Evolutionary conservation across 2,797 vertebrate species (phyloP).

Genomic region (Anguilla megastoma): DNA sequence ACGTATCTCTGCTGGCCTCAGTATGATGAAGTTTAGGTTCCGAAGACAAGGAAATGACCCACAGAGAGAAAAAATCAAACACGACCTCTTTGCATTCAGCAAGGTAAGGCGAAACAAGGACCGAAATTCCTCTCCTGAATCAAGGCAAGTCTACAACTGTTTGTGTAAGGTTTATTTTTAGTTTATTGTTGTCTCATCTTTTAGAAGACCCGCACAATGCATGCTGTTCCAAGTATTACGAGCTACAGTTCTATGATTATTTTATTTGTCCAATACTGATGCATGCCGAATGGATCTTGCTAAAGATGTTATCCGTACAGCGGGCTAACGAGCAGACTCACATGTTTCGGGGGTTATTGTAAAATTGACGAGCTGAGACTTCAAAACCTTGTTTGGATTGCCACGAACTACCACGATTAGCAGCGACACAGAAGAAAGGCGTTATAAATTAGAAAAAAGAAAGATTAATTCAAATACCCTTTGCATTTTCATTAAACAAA

Average conservation of each 20-base stretch:
- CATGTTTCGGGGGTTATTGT: neutral
- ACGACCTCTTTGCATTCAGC: constrained; percentile 92
- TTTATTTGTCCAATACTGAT: no score
- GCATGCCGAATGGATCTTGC: no score
- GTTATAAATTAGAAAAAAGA: neutral
- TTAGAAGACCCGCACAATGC: neutral
- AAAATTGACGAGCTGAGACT: neutral
- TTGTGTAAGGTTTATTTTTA: neutral
- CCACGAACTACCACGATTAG: neutral
- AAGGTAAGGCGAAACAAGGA: constrained; percentile 76
- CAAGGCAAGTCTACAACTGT: neutral
- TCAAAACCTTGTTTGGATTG: neutral
- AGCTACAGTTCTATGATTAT: neutral
- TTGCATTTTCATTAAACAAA: neutral
- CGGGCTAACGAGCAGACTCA: neutral
- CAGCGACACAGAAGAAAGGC: neutral
- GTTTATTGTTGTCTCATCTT: neutral
- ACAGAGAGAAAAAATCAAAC: constrained; percentile 92
- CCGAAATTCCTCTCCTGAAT: neutral
- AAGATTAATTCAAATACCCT: neutral
- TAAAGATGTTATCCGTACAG: neutral
- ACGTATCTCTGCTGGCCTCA: constrained; percentile 57
- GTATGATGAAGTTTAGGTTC: constrained; percentile 98
- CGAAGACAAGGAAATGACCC: constrained; percentile 92
- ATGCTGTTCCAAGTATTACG: neutral